phyloP scores from a whole-genome alignment of 2,113 vertebrate genomes.

The Pelecanus crispus region DNA sequence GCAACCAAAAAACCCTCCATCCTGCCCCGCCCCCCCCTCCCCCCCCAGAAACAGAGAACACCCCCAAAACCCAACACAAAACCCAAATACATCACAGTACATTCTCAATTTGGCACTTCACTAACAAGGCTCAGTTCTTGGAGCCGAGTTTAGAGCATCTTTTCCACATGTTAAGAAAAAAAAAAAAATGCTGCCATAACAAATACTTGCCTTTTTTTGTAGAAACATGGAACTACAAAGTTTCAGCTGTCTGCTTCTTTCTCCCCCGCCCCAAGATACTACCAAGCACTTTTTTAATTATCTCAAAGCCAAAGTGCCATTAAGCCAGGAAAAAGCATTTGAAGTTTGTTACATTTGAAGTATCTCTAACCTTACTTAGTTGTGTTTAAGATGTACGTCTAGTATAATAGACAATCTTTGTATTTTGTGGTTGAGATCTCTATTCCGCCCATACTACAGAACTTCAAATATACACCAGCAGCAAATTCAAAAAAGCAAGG shows the following conservation, averaged over 20 bases:
- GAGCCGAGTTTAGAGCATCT: background rate
- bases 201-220: background rate
- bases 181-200: background rate
- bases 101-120: background rate
- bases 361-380: background rate
- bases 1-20: background rate
- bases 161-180: background rate
- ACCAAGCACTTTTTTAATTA: background rate
- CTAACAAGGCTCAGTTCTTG: background rate
- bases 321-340: background rate
- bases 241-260: background rate
- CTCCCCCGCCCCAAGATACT: background rate
- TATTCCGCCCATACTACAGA: too few species aligned
- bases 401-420: background rate
- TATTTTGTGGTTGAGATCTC: background rate
- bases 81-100: background rate
- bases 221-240: background rate
- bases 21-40: background rate
- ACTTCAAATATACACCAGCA: background rate
- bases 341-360: background rate
- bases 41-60: background rate
- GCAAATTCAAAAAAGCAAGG: background rate
- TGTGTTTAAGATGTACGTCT: background rate
- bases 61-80: background rate
- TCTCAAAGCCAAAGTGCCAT: background rate